phyloP scores from a whole-genome alignment of 1,140 invertebrate species.

The Cyclargus thomasi region DNA sequence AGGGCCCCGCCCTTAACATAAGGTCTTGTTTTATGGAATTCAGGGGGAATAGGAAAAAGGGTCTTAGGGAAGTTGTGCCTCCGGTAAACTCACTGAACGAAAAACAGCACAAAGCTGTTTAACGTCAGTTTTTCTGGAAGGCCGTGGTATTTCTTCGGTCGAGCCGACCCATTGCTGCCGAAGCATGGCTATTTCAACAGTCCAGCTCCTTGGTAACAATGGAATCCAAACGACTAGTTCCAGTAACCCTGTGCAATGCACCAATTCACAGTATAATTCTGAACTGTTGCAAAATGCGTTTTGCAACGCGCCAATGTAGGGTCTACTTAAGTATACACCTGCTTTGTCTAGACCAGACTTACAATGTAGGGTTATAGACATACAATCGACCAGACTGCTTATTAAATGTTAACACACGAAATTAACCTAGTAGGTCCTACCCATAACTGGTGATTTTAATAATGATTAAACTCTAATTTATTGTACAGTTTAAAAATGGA shows the following conservation, averaged over 20 bases:
- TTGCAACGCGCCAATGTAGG: constrained; percentile 64
- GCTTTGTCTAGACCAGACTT: constrained; percentile 38
- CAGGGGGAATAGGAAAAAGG: no score
- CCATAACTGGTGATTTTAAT: no score
- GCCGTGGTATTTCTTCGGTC: no score
- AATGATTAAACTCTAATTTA: no score
- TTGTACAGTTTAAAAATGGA: no score
- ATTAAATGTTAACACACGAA: constrained; percentile 3
- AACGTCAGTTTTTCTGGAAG: no score
- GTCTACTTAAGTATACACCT: constrained; percentile 57
- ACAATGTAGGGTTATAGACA: constrained; percentile 10
- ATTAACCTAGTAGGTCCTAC: neutral
- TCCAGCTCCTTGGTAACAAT: neutral
- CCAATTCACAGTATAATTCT: constrained; percentile 69
- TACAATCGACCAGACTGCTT: constrained; percentile 20
- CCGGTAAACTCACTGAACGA: no score
- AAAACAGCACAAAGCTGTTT: no score
- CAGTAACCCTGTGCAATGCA: constrained; percentile 59
- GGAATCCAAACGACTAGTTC: neutral
- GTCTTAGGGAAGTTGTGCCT: no score
- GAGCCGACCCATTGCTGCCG: neutral
- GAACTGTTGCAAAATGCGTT: constrained; percentile 58
- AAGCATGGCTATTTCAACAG: neutral
- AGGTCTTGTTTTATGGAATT: no score
- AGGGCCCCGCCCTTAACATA: no score